These are phyloP conservation scores for Solenopsis fugax DNA, from an alignment of 1,140 invertebrate genomes.

Conservation along the genomic window DNA sequence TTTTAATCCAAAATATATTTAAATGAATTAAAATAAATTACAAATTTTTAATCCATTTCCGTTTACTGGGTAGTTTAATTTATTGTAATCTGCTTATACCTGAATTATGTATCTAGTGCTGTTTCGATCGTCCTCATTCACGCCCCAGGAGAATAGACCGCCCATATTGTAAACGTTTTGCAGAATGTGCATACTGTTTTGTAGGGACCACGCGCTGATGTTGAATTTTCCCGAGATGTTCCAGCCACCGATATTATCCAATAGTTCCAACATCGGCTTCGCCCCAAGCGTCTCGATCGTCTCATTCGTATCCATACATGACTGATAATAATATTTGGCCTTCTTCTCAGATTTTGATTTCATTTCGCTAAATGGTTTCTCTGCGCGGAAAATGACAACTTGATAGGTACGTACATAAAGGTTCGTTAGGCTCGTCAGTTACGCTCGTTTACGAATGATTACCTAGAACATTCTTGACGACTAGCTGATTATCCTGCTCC, in stretches of 20 bases:
- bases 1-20: too few species aligned
- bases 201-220: slow-evolving; percentile 91
- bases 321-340: slow-evolving; percentile 96
- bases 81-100: slow-evolving; percentile 85
- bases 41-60: too few species aligned
- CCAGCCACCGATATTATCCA: slow-evolving; percentile 93
- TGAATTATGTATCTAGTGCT: slow-evolving; percentile 95
- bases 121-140: slow-evolving; percentile 97
- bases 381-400: slow-evolving; percentile 77
- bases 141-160: slow-evolving; percentile 96
- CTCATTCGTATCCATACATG: slow-evolving; percentile 97
- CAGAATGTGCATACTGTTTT: slow-evolving; percentile 91
- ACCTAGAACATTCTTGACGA: slow-evolving; percentile 96
- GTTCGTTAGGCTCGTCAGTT: neutral
- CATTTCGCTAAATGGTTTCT: slow-evolving; percentile 88
- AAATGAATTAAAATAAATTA: too few species aligned
- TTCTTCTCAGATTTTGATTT: slow-evolving; percentile 95
- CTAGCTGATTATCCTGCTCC: slow-evolving; percentile 96
- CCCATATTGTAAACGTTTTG: slow-evolving; percentile 96
- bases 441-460: slow-evolving; percentile 72
- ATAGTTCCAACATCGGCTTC: slow-evolving; percentile 92
- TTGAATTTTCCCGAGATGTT: slow-evolving; percentile 89
- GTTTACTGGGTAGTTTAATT: neutral
- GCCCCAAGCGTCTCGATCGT: slow-evolving; percentile 94
- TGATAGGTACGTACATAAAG: neutral